Evolutionary conservation across 2,888 invertebrate species (phyloP), one percentile per base, ranked within the genome.

Genomic region (Lymantria monacha): DNA sequence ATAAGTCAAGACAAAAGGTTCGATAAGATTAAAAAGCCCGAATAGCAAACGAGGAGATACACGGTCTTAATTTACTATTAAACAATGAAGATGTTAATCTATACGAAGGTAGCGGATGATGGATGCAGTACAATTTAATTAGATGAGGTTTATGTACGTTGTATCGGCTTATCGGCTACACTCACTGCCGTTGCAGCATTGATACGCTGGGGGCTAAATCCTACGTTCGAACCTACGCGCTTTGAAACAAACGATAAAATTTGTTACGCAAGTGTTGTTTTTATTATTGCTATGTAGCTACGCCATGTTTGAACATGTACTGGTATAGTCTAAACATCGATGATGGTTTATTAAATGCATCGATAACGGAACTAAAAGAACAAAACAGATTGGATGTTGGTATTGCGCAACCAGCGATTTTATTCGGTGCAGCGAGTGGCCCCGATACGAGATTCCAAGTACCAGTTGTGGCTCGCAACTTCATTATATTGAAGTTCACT

Each of bases 71-170:
- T 88, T 87, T 83, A 85, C 74, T 72, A 70, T 77, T 78, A 82
- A 84, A 90, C 88, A 90, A 90, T 89, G 80, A 82, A 82, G 90
- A 90, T 90, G 81, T 79, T 83, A 79, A 86, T 89, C 87, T 81
- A 61, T 51, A 70, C 70, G 65, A 65, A 70, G 62, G 72, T 70
- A 75, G 80, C 76, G 75, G 78, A 75, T 83, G 83, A 84, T 83
- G 79, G 74, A 78, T 79, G 70, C 63, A 71, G 76, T 83, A 86
- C 87, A 83, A 85, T 88, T 89, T 88, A 88, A 89, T 88, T 88
- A 87, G 83, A 83, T 77, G 71, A 84, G 85, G 83, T 83, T 86
- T 86, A 86, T 87, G 79, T 81, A 72, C 65, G 81, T 76, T 80
- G 81, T 82, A 81, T 68, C 64, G 64, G 63, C 69, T 81, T 84